phyloP scores from a whole-genome alignment of 2,113 vertebrate species.

The Vombatus ursinus region DNA sequence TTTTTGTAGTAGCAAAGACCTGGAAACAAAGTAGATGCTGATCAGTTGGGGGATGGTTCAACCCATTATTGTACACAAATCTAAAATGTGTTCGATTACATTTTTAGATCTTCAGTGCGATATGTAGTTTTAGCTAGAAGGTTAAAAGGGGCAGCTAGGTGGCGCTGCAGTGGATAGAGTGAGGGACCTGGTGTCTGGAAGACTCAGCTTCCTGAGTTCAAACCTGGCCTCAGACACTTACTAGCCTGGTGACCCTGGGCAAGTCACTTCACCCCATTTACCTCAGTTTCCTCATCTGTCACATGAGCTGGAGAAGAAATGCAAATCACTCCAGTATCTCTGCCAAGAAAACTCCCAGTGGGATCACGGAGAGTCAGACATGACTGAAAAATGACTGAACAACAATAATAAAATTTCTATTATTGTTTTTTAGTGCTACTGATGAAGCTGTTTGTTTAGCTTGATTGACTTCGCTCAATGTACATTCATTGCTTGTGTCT shows the following conservation, averaged over 20 bases:
- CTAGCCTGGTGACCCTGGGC: neutral
- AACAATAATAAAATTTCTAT: neutral
- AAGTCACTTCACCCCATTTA: neutral
- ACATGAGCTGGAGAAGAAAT: neutral
- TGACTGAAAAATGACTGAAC: no score
- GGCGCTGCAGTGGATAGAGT: neutral
- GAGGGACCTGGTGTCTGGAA: neutral
- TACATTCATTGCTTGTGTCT: neutral
- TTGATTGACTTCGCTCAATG: neutral
- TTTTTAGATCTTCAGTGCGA: neutral
- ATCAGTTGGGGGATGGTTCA: neutral
- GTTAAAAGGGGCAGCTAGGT: neutral
- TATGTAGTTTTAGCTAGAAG: neutral
- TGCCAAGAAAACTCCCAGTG: neutral
- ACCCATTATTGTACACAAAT: neutral
- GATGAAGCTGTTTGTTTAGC: neutral
- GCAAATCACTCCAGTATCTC: neutral
- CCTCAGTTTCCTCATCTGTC: neutral
- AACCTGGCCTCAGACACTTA: neutral
- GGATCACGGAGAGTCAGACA: neutral
- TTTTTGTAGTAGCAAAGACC: neutral
- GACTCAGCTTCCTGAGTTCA: neutral
- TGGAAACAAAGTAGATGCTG: neutral
- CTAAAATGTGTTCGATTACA: neutral
- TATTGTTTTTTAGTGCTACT: neutral